Base-by-base conservation (phyloP, 2,113 vertebrate genomes). In the Neolamprologus hecqui region DNA sequence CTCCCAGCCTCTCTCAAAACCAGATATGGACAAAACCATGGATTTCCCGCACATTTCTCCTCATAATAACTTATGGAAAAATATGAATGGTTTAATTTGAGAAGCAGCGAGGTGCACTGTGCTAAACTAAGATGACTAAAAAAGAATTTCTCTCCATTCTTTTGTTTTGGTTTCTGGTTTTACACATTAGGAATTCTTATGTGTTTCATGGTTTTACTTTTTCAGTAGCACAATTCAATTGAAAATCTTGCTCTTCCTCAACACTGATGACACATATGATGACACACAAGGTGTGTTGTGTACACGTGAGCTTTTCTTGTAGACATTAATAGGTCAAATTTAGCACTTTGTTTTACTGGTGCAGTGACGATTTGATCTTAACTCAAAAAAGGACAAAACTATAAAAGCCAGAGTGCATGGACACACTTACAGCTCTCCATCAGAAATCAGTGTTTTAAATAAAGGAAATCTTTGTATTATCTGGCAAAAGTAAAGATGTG, bases 21-120 rank as follows among this genome's bases (percentile, higher is more conserved):
- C 83, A 19, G 35, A 90, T 90, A 90, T 86, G 87, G 80, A 90
- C 40, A 80, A 84, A 83, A 31, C 13, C 58, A 15, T 8, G 31
- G 49, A 81, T 82, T 81, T 89, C 86, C 82, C 8, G 37, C 53
- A 35, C 55, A 51, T 19, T 89, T 90, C 37, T 77, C 60, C 17
- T 45, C 7, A 33, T 5, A 47, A 68, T 23, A 40, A 49, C 23
- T 82, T 51, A 6, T 51, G 26, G 7, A 77, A 77, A 51, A 51
- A 77, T 77, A 77, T 51, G 26, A 51, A 77, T 77, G 26, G 10
- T 77, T 77, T 77, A 33, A 51, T 77, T 4, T 77, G 73, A 51
- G 73, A 31, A 51, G 10, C 45, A 3, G 15, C 2, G 45, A 51
- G 45, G 73, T 51, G 26, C 45, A 77, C 15, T 19, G 45, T n/a